These are phyloP conservation scores for Caenorhabditis sp. DNA, from an alignment of 2,888 invertebrate genomes.

Conservation along the genomic window DNA sequence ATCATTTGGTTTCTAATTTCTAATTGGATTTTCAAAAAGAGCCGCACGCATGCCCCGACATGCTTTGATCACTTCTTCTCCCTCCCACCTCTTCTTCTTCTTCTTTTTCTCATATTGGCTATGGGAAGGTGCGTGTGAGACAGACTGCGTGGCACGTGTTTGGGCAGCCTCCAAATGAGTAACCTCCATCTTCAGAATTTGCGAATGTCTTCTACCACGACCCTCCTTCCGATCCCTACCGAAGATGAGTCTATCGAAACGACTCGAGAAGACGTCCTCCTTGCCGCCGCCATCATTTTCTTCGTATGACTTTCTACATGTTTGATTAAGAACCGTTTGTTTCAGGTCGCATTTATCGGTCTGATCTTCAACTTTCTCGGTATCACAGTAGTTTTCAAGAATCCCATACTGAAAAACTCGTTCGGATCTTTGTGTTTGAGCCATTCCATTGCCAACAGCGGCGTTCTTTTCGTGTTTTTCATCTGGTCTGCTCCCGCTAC, in stretches of 20 bases:
- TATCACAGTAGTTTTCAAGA: conserved; percentile 50
- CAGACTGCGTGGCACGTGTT: not conserved
- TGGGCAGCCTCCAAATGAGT: not conserved
- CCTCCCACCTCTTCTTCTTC: not conserved
- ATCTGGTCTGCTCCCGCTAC: conserved; percentile 55
- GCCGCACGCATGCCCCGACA: not conserved
- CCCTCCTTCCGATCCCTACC: not conserved
- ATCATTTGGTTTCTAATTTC: not conserved
- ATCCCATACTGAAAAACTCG: conserved; percentile 58
- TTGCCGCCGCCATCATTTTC: conserved; percentile 43
- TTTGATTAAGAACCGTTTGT: too few relatives aligned
- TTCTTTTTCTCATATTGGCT: not conserved
- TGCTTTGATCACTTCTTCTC: conserved; percentile 1
- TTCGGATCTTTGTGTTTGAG: conserved; percentile 60
- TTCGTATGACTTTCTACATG: conserved; percentile 23
- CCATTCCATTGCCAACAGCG: conserved; percentile 61
- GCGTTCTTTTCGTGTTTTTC: conserved; percentile 57
- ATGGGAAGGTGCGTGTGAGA: conserved; percentile 14
- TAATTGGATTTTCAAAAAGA: not conserved
- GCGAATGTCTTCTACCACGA: not conserved
- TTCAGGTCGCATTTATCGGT: conserved; percentile 56
- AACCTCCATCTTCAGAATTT: not conserved
- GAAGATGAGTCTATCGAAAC: not conserved
- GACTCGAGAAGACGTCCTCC: conserved; percentile 9
- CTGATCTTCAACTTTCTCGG: conserved; percentile 53